phyloP scores from a whole-genome alignment of 2,797 vertebrate genomes.

The Corythornis leucogaster region DNA sequence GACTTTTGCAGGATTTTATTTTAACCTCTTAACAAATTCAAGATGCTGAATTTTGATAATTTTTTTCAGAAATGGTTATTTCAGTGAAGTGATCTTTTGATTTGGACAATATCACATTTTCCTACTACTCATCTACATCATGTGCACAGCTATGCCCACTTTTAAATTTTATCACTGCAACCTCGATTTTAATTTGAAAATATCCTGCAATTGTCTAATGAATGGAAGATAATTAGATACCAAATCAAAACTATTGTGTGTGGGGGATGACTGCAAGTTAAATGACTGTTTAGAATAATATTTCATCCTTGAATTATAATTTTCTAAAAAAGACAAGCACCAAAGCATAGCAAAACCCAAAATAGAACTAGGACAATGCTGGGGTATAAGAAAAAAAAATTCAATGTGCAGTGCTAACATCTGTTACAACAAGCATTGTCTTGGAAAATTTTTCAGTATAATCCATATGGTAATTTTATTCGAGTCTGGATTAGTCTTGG shows the following conservation, averaged over 20 bases:
- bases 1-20: neutral
- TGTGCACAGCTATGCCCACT: neutral
- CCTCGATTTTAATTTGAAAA: conserved; percentile 12
- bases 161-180: neutral
- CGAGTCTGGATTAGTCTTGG: neutral
- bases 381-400: neutral
- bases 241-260: neutral
- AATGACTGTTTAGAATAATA: neutral
- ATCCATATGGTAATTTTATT: neutral
- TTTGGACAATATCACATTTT: neutral
- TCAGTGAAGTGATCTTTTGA: neutral
- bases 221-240: neutral
- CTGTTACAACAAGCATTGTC: neutral
- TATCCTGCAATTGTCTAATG: neutral
- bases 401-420: neutral
- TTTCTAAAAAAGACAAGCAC: neutral
- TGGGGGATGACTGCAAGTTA: neutral
- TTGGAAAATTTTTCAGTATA: neutral
- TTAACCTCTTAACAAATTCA: neutral
- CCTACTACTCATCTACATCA: neutral
- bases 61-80: neutral
- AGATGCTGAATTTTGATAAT: neutral
- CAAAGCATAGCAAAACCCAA: neutral
- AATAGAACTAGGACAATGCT: neutral
- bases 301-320: neutral